Evolutionary conservation across 1,140 invertebrate species (phyloP), one percentile per base, ranked within the genome.

Genomic region (Listronotus oregonensis): DNA sequence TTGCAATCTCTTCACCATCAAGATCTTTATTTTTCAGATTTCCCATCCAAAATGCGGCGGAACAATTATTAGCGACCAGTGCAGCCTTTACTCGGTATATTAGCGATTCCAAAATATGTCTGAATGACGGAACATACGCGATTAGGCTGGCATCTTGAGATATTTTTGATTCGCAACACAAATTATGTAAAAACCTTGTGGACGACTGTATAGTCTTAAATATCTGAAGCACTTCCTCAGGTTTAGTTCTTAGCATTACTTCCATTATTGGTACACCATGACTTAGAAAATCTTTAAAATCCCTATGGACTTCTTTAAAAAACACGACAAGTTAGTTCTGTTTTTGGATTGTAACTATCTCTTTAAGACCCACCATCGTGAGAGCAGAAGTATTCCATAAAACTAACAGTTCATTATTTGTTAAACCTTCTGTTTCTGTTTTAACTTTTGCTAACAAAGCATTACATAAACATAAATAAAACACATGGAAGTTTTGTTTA

Each of bases 11-110:
- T 75, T 90, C 85, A 0, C 90, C 93, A 72, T 92, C 84, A 46
- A 96, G 82, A 78, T 95, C 87, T 78, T 89, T 90, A 79, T 96
- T 95, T 71, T 91, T 88, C 54, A 96, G 84, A 82, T 91, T 94
- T 3, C 93, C 94, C 82, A 95, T 86, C 86, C 90, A 92, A 79
- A 96, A 95, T 5, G 90, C 92, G 50, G 87, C 85, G 7, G 86
- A 83, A 72, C 92, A 94, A 68, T 92, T 89, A 77, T 95, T 94
- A 0, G 89, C 83, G 0, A 88, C 89, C 54, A 96, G 79, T 76
- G 92, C 86, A 17, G 87, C 90, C 79, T 95, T 95, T 0, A 96
- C 91, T 51, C 88, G 84, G 71, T 89, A 93, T 18, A 96, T 80
- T 46, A 96, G 84, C 17, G 86, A 85, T 80, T 96, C 94, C 10